These are phyloP conservation scores for Sebastes nivosus DNA, from an alignment of 2,797 vertebrate species.

Conservation along the genomic window DNA sequence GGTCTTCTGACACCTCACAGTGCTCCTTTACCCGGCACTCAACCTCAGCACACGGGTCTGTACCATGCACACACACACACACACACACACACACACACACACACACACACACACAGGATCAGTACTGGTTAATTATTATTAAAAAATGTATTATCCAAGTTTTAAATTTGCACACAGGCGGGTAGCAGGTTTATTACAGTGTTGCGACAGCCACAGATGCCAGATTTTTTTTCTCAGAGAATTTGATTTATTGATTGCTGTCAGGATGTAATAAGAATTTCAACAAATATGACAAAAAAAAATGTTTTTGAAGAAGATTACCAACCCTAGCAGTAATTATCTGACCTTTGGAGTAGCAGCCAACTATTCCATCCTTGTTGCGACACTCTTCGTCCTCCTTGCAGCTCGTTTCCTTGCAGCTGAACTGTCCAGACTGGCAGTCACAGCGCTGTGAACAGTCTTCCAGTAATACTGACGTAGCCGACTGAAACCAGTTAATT, in stretches of 20 bases:
- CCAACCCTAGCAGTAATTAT: background rate
- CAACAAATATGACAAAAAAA: background rate
- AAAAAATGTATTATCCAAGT: too few species aligned
- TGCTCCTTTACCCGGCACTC: constrained; percentile 31
- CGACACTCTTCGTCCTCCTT: constrained; percentile 10
- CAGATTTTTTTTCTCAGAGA: background rate
- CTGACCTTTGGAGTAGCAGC: constrained; percentile 27
- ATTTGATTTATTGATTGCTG: background rate
- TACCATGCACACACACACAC: background rate
- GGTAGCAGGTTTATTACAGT: too few species aligned
- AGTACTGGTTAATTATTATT: background rate
- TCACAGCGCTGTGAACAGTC: constrained; percentile 27
- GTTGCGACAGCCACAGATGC: background rate
- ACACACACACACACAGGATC: background rate
- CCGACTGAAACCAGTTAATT: constrained; percentile 5
- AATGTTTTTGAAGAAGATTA: background rate
- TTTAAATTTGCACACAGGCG: too few species aligned
- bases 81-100: too few species aligned
- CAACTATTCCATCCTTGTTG: constrained; percentile 6
- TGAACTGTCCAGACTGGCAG: constrained; percentile 26
- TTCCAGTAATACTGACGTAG: background rate
- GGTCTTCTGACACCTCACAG: constrained; percentile 13
- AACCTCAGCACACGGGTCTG: constrained; percentile 29
- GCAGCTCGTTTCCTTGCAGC: constrained; percentile 16
- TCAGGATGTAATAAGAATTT: background rate